A percentile compares a stretch with the other conserved stretches of the same genome.
Evolutionary conservation across 2,797 vertebrate species (phyloP).

Genomic region (Sebastes hubbsi): DNA sequence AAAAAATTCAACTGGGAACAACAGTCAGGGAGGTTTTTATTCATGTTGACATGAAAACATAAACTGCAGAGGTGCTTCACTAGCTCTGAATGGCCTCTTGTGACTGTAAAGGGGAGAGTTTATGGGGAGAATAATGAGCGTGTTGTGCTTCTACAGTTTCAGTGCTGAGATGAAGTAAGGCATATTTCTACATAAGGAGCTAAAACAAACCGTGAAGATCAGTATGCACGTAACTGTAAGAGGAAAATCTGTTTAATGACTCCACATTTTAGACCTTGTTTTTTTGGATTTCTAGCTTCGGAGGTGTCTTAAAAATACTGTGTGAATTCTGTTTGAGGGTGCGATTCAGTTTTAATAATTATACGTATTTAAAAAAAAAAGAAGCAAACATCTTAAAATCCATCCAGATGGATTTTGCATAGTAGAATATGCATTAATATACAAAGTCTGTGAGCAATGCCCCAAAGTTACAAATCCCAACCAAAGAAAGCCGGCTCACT

Average conservation of each 20-base stretch:
- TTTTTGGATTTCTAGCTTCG: conserved; percentile 55
- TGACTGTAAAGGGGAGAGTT: neutral
- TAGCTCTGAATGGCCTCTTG: neutral
- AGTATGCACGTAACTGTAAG: neutral
- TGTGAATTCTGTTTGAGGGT: conserved; percentile 18
- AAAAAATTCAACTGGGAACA: conserved; percentile 5
- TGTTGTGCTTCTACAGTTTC: conserved; percentile 40
- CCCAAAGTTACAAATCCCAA: neutral
- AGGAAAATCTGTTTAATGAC: neutral
- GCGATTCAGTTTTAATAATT: conserved; percentile 14
- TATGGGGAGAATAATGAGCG: neutral
- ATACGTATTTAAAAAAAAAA: conserved; percentile 19
- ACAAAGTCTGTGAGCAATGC: conserved; percentile 37
- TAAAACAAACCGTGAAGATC: neutral
- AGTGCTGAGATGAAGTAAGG: conserved; percentile 16
- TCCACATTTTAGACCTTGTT: neutral
- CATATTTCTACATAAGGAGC: conserved; percentile 26
- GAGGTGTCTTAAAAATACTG: conserved; percentile 22
- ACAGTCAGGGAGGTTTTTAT: neutral
- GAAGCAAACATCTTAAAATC: conserved; percentile 34
- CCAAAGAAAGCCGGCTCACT: neutral
- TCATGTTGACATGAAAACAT: conserved; percentile 17
- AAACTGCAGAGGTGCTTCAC: conserved; percentile 23
- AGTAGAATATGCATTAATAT: conserved; percentile 56
- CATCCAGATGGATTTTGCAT: conserved; percentile 61